Percentiles rank a stretch among this genome's conserved stretches.
Conservation (phyloP, 2,888 invertebrate genomes). For the Peribatodes rhomboidaria region DNA sequence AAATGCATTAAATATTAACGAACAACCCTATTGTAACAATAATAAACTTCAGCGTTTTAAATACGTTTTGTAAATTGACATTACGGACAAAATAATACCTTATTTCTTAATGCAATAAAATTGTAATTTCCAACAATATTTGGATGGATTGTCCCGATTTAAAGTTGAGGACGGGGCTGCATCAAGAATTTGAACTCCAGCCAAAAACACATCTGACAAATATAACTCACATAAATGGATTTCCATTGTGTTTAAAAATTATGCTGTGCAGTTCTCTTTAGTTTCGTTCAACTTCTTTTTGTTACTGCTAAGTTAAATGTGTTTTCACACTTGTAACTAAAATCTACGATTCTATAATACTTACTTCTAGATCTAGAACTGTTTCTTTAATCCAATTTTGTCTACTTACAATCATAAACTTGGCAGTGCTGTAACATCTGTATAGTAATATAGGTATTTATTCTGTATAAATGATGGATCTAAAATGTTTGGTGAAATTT, state of each 20-base stretch:
- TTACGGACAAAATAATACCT: background rate
- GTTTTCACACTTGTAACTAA: slow-evolving; percentile 46
- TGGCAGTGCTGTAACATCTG: slow-evolving; percentile 82
- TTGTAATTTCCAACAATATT: slow-evolving; percentile 17
- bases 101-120: slow-evolving; percentile 13
- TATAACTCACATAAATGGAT: slow-evolving; percentile 34
- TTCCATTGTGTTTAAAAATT: slow-evolving; percentile 48
- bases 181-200: slow-evolving; percentile 59
- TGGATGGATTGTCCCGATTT: slow-evolving; percentile 32
- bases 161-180: slow-evolving; percentile 19
- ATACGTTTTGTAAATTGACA: slow-evolving; percentile 5
- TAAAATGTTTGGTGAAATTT: slow-evolving; percentile 2
- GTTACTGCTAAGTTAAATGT: slow-evolving; percentile 7
- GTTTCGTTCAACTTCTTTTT: background rate
- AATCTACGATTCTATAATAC: slow-evolving; percentile 34
- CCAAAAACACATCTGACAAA: slow-evolving; percentile 60
- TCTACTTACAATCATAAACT: slow-evolving; percentile 63
- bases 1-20: background rate
- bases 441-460: slow-evolving; percentile 56
- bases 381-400: slow-evolving; percentile 55
- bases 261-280: slow-evolving; percentile 27
- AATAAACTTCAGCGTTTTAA: background rate
- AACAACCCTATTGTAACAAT: background rate
- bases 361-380: slow-evolving; percentile 57
- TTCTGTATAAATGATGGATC: slow-evolving; percentile 52